Conservation (phyloP, 2,113 vertebrate genomes). For the Microtus oregoni region DNA sequence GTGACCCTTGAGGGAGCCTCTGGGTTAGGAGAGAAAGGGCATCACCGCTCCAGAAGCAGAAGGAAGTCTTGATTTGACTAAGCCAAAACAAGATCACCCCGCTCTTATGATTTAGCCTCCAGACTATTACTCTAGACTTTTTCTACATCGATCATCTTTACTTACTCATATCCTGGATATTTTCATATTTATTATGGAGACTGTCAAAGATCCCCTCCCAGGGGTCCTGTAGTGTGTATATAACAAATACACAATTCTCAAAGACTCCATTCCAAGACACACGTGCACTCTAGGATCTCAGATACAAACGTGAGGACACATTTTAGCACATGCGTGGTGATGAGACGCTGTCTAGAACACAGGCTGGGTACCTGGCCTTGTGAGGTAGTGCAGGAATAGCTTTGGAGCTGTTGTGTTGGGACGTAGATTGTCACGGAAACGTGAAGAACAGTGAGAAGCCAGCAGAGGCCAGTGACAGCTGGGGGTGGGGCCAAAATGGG, state of each 20-base stretch:
- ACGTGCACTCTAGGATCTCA: not conserved
- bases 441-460: not conserved
- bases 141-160: not conserved
- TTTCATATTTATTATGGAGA: not conserved
- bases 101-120: not conserved
- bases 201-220: not conserved
- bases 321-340: not conserved
- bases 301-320: not conserved
- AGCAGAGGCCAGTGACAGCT: too few relatives aligned
- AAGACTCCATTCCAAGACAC: not conserved
- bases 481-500: not conserved
- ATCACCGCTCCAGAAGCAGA: not conserved
- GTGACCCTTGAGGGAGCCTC: not conserved
- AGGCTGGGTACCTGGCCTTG: not conserved
- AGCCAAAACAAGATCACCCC: not conserved
- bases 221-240: not conserved
- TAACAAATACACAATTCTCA: not conserved
- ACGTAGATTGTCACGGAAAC: not conserved
- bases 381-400: not conserved
- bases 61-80: not conserved
- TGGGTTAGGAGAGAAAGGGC: not conserved
- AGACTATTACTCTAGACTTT: not conserved
- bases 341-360: not conserved
- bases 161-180: not conserved
- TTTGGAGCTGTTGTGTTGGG: not conserved